Percentiles rank a stretch among this genome's conserved stretches.
Evolutionary conservation across 2,888 invertebrate species (phyloP).

Genomic region (Tipula confusa): DNA sequence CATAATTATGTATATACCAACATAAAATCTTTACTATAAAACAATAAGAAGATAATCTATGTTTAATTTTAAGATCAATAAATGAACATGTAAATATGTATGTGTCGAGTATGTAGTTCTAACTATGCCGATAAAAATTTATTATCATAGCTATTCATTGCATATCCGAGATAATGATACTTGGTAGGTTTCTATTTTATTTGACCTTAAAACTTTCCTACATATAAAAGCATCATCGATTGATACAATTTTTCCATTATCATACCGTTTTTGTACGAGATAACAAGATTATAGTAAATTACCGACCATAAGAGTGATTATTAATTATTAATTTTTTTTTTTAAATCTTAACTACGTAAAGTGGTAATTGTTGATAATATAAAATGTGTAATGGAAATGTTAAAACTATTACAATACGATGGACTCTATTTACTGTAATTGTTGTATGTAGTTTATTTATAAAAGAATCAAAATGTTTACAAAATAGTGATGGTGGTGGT

Average conservation of each 20-base stretch:
- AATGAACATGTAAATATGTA: not conserved
- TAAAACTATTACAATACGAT: not conserved
- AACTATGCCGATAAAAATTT: not conserved
- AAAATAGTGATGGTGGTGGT: constrained; percentile 13
- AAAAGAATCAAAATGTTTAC: not conserved
- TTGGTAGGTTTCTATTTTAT: not conserved
- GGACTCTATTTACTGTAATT: not conserved
- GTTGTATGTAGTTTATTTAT: not conserved
- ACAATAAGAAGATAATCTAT: not conserved
- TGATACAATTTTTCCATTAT: not conserved
- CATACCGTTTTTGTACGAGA: not conserved
- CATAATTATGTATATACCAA: too few species aligned
- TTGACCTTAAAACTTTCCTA: not conserved
- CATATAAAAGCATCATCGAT: not conserved
- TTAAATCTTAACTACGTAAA: not conserved
- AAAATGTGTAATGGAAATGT: not conserved
- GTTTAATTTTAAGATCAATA: not conserved
- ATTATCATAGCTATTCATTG: not conserved
- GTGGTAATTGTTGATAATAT: not conserved
- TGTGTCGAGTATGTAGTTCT: not conserved
- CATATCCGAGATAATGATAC: too few species aligned
- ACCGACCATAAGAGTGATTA: not conserved
- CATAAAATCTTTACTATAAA: too few species aligned
- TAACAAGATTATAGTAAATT: not conserved
- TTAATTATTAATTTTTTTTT: not conserved